Percentiles rank a stretch among this genome's conserved stretches.
Conservation (phyloP, 1,140 invertebrate species). For the Zelostemma sp. region DNA sequence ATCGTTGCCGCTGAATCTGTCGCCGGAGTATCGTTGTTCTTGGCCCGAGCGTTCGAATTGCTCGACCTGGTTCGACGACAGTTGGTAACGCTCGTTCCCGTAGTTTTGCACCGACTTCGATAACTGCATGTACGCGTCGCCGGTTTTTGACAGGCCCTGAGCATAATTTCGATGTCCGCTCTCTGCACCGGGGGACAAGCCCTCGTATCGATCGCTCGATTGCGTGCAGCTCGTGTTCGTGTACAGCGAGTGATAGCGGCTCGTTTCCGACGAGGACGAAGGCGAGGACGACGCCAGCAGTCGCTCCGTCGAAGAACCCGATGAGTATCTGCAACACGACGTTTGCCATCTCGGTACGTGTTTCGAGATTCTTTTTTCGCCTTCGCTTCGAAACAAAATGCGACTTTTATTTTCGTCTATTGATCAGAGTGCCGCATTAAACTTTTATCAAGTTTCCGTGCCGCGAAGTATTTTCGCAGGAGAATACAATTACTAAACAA, state of each 20-base stretch:
- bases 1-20: slow-evolving; percentile 45
- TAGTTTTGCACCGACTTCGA: slow-evolving; percentile 53
- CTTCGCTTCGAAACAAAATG: no score
- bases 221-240: slow-evolving; percentile 39
- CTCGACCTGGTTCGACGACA: slow-evolving; percentile 36
- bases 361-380: no score
- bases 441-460: no score
- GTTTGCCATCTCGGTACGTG: not conserved
- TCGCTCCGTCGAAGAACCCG: slow-evolving; percentile 60
- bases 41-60: slow-evolving; percentile 45
- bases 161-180: slow-evolving; percentile 38
- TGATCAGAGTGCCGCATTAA: no score
- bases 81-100: slow-evolving; percentile 48
- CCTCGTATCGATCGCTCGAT: slow-evolving; percentile 45
- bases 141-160: slow-evolving; percentile 34
- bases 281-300: slow-evolving; percentile 66
- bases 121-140: slow-evolving; percentile 53
- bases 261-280: slow-evolving; percentile 70
- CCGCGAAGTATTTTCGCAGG: no score
- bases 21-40: slow-evolving; percentile 52
- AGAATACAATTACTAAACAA: no score
- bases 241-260: slow-evolving; percentile 29
- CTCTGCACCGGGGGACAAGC: slow-evolving; percentile 51
- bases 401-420: no score
- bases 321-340: slow-evolving; percentile 44